Conservation (phyloP, 2,797 vertebrate genomes). For the Danio tinwini region DNA sequence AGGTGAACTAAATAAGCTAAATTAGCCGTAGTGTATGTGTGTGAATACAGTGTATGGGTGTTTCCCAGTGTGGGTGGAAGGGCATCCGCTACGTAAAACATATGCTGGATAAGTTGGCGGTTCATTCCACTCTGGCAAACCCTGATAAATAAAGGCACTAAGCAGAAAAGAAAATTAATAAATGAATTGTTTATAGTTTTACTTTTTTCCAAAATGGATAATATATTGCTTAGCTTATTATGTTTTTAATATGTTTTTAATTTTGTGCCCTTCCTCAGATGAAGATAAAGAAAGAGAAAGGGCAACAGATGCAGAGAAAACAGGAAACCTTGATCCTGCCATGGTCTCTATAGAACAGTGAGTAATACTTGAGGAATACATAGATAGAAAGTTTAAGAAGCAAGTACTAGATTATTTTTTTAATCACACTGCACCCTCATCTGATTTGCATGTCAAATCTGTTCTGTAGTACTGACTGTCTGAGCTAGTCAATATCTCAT, state of each 20-base stretch:
- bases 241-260: no score
- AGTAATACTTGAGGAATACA: constrained; percentile 50
- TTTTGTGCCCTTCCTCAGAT: constrained; percentile 58
- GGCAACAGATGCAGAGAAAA: constrained; percentile 44
- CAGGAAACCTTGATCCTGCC: constrained; percentile 50
- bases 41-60: no score
- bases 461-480: not conserved
- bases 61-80: no score
- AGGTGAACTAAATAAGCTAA: no score
- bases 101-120: no score
- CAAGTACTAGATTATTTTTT: not conserved
- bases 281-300: constrained; percentile 57
- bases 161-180: no score
- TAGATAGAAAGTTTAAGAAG: not conserved
- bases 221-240: not conserved
- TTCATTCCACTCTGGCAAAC: no score
- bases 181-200: no score
- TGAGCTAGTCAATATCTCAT: not conserved
- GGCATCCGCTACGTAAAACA: no score
- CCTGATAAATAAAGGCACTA: no score
- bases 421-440: not conserved
- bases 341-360: constrained; percentile 68
- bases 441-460: not conserved
- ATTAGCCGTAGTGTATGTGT: no score
- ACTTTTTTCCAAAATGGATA: no score